Evolutionary conservation across 2,888 invertebrate genomes (phyloP).

Genomic region (Physocephala rufipes): DNA sequence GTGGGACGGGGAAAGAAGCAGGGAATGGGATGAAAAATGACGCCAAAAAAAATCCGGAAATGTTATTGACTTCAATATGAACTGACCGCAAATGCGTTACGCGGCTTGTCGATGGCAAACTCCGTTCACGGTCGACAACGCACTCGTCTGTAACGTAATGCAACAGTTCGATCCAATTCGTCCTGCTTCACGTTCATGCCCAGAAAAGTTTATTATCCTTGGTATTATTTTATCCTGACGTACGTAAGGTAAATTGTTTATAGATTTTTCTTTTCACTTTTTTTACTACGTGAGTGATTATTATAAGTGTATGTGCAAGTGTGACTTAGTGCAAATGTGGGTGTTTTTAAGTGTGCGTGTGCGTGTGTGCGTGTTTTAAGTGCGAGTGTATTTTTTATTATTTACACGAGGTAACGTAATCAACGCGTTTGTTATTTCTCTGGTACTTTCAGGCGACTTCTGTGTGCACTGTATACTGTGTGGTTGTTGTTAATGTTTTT

Average conservation of each 20-base stretch:
- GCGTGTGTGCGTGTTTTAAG: background rate
- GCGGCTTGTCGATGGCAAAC: constrained; percentile 1
- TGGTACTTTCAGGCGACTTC: background rate
- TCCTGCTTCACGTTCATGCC: background rate
- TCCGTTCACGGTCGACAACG: too few species aligned
- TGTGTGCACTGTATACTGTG: background rate
- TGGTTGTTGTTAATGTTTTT: constrained; percentile 18
- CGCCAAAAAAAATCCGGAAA: constrained; percentile 9
- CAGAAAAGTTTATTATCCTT: constrained; percentile 24
- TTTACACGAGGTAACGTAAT: background rate
- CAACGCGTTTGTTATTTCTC: constrained; percentile 2
- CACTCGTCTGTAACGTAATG: too few species aligned
- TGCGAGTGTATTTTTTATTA: constrained; percentile 33
- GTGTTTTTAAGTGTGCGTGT: constrained; percentile 23
- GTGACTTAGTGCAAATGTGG: too few species aligned
- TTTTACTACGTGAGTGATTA: background rate
- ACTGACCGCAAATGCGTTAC: constrained; percentile 34
- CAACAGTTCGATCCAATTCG: too few species aligned
- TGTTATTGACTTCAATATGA: constrained; percentile 37
- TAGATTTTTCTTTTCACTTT: background rate
- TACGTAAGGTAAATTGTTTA: background rate
- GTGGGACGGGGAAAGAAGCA: background rate
- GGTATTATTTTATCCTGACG: constrained; percentile 18
- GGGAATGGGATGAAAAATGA: background rate
- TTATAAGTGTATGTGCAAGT: background rate